Evolutionary conservation across 2,113 vertebrate species (phyloP).

Genomic region (Ariopsis seemanni): DNA sequence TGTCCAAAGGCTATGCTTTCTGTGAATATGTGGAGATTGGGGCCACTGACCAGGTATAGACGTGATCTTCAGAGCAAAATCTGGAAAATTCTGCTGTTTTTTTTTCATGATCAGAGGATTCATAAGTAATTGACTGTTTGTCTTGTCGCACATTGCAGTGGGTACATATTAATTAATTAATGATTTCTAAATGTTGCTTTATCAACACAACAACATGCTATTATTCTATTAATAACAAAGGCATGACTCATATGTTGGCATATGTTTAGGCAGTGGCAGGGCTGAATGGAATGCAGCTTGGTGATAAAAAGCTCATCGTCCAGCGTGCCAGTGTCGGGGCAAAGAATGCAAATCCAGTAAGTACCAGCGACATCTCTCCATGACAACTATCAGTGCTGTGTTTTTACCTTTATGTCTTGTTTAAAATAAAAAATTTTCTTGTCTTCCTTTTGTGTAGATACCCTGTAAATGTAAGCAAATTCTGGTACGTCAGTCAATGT

Average conservation of each 20-base stretch:
- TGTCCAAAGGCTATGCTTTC: constrained; percentile 80
- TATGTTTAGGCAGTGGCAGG: constrained; percentile 69
- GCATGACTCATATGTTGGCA: not conserved
- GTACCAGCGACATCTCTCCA: constrained; percentile 23
- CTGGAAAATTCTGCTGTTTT: not conserved
- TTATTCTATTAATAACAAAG: not conserved
- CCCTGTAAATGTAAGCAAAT: not conserved
- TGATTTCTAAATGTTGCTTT: not conserved
- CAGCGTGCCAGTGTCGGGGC: constrained; percentile 77
- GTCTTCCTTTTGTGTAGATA: not conserved
- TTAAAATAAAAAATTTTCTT: not conserved
- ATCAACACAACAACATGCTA: not conserved
- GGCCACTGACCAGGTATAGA: constrained; percentile 73
- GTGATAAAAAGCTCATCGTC: constrained; percentile 78
- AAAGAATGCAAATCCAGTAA: constrained; percentile 73
- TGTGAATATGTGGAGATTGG: constrained; percentile 76
- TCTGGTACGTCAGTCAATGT: not conserved
- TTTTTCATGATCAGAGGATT: not conserved
- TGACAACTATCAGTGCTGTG: not conserved
- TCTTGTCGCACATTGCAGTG: not conserved
- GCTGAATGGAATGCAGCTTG: constrained; percentile 79
- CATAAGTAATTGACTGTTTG: not conserved
- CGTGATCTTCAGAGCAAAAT: not conserved
- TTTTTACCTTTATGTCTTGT: not conserved
- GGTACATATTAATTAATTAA: not conserved